phyloP scores from a whole-genome alignment of 2,797 vertebrate species.

The Fratercula arctica region DNA sequence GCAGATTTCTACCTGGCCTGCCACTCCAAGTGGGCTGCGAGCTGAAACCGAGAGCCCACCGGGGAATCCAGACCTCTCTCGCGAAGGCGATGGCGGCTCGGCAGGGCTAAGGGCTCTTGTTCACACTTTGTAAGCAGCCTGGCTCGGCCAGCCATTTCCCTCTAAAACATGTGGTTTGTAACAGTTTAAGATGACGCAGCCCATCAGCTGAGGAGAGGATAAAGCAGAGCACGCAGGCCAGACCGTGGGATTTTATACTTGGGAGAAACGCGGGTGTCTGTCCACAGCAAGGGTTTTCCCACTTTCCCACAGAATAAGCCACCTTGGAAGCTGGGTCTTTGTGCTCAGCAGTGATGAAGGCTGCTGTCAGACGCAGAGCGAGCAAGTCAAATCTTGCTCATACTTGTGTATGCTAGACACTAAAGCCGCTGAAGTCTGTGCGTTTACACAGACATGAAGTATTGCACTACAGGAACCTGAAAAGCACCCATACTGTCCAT shows the following conservation, averaged over 20 bases:
- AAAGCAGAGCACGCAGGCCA: neutral
- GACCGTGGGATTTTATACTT: rapidly evolving
- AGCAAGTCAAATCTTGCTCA: neutral
- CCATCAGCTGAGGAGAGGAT: constrained; percentile 56
- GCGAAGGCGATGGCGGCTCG: neutral
- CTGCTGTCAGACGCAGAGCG: rapidly evolving
- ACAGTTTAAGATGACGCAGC: constrained; percentile 77
- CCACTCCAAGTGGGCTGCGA: constrained; percentile 42
- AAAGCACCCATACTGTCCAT: neutral
- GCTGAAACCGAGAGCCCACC: constrained; percentile 78
- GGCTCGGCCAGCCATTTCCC: constrained; percentile 50
- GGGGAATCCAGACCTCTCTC: constrained; percentile 76
- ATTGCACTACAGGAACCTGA: neutral
- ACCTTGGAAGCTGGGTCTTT: neutral
- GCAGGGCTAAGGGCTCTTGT: constrained; percentile 73
- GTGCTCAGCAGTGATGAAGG: neutral
- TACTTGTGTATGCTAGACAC: neutral
- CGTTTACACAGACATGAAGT: neutral
- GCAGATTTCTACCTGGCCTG: constrained; percentile 32
- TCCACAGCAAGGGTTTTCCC: neutral
- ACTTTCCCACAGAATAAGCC: neutral
- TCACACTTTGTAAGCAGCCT: constrained; percentile 56
- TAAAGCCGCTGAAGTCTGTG: neutral
- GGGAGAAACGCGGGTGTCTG: neutral
- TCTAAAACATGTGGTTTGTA: constrained; percentile 75